A percentile compares a stretch with the other conserved stretches of the same genome.
Evolutionary conservation across 2,888 invertebrate genomes (phyloP).

Genomic region (Drosophila limbata): DNA sequence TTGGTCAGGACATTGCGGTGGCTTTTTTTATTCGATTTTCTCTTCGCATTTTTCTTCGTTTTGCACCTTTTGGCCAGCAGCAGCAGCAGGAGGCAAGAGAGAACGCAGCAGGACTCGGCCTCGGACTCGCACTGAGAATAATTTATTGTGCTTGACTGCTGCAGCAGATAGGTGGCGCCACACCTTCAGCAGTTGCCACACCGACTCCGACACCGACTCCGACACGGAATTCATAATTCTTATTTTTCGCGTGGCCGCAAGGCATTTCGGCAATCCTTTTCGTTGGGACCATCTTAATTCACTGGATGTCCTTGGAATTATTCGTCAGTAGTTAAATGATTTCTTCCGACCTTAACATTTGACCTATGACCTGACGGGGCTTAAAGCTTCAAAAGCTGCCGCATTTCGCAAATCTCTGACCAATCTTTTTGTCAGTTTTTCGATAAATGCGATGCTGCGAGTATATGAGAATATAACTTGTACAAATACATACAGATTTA

Average conservation of each 20-base stretch:
- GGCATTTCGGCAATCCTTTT: constrained; percentile 23
- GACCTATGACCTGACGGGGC: constrained; percentile 6
- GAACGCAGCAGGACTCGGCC: constrained; percentile 34
- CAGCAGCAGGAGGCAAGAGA: constrained; percentile 13
- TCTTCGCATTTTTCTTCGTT: constrained; percentile 36
- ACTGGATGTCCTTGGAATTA: constrained; percentile 68
- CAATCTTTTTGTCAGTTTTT: constrained; percentile 39
- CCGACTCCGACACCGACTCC: constrained; percentile 1
- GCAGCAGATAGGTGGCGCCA: constrained; percentile 22
- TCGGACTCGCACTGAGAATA: constrained; percentile 65
- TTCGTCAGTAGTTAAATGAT: constrained; percentile 66
- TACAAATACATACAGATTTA: constrained; percentile 16
- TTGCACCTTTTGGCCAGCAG: constrained; percentile 43
- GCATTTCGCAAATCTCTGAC: constrained; percentile 30
- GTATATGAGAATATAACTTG: background rate
- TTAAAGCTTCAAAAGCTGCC: constrained; percentile 37
- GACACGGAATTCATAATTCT: constrained; percentile 69
- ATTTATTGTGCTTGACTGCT: constrained; percentile 68
- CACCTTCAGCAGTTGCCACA: background rate
- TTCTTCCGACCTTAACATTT: constrained; percentile 21
- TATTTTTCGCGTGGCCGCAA: constrained; percentile 57
- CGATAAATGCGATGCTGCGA: constrained; percentile 1
- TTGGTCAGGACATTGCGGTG: constrained; percentile 29
- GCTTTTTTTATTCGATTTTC: constrained; percentile 60
- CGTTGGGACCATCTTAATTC: constrained; percentile 56